Evolutionary conservation across 64 coral and sea anemone genomes (phyloP), one percentile per base, ranked within the genome.

Genomic region (Dendrophyllia cribrosa): DNA sequence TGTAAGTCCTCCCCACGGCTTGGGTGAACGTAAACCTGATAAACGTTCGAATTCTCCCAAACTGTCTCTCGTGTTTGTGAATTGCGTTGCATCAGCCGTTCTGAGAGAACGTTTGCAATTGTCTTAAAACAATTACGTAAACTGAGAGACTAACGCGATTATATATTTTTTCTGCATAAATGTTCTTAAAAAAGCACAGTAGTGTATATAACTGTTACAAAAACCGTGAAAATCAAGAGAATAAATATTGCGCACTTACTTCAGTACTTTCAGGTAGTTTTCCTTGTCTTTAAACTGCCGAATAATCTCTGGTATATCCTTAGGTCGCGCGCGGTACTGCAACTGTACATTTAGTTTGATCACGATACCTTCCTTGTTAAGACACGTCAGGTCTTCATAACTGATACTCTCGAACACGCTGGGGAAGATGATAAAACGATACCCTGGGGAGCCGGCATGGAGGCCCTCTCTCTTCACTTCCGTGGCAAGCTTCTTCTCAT

Each of bases 361-460:
- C 75, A 91, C 96, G 6, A 98, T 66, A 4, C 96, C 96, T n/a
- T 98, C 96, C 52, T 94, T 94, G 70, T 98, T 98, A 46, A 98
- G 89, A 70, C 96, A 98, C 22, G 75, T 51, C 55, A 98, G 45
- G 7, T 91, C 90, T 15, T 21, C 25, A 63, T 87, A 98, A 46
- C 46, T 88, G 0, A 88, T 75, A 8, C 84, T 91, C 34, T 94
- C 86, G 52, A 98, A 98, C 9, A 98, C 96, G 19, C 96, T 98
- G 23, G 96, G 92, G 46, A 98, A 98, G 48, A 70, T 98, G 75
- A 98, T 98, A 19, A 91, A 98, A 13, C 76, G 73, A 70, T 91
- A 98, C 2, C 96, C 96, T 4, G 92, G 96, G 0, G 92, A 51
- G 4, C 96, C 96, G 25, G 60, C 74, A 59, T 98, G 96, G 17